A percentile compares a stretch with the other conserved stretches of the same genome.
Evolutionary conservation across 1,140 invertebrate species (phyloP).

Genomic region (Diachasma alloeum): DNA sequence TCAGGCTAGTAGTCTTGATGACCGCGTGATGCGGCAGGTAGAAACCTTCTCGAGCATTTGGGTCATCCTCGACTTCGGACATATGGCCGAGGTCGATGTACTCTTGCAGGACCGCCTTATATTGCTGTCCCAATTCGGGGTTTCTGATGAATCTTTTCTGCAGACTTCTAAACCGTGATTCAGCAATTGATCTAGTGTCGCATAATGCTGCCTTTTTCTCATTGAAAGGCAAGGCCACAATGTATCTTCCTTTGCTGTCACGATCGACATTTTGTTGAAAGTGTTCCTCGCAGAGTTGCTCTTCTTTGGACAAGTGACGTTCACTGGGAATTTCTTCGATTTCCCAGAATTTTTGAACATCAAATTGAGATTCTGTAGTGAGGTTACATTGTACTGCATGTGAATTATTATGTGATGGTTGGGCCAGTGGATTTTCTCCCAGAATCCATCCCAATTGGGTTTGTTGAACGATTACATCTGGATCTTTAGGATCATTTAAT

Average conservation of each 20-base stretch:
- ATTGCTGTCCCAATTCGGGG: conserved; percentile 28
- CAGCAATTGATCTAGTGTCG: conserved; percentile 27
- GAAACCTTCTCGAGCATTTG: conserved; percentile 17
- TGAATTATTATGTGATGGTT: no score
- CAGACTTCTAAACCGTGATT: conserved; percentile 31
- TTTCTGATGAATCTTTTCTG: conserved; percentile 32
- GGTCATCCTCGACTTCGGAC: conserved; percentile 2
- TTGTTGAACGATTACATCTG: conserved; percentile 14
- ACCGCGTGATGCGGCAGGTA: conserved; percentile 47
- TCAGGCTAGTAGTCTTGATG: conserved; percentile 31
- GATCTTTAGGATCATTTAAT: no score
- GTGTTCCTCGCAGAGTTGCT: no score
- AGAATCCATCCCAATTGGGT: conserved; percentile 20
- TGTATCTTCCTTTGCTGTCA: conserved; percentile 13
- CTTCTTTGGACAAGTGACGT: no score
- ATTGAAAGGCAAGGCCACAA: conserved; percentile 39
- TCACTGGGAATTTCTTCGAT: no score
- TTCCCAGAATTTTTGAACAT: no score
- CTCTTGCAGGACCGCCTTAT: conserved; percentile 46
- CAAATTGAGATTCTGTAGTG: no score
- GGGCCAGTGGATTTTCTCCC: not conserved
- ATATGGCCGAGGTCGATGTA: no score
- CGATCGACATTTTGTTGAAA: conserved; percentile 29
- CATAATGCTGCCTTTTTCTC: conserved; percentile 18
- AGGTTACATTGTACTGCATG: no score